phyloP scores from a whole-genome alignment of 2,113 vertebrate genomes.

The Vombatus ursinus region DNA sequence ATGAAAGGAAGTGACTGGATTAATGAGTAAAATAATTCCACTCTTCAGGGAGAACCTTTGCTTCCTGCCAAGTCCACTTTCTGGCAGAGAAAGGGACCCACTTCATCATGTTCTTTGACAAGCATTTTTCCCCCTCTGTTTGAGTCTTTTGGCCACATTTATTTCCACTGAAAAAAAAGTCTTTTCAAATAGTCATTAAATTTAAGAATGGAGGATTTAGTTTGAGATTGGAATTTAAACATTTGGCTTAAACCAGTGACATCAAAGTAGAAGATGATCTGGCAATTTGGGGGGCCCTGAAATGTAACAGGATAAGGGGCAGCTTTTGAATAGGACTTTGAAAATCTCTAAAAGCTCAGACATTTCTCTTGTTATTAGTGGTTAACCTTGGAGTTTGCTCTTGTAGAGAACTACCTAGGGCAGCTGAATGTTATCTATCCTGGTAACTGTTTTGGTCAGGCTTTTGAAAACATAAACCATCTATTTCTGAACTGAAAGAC shows the following conservation, averaged over 20 bases:
- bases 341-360: background rate
- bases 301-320: constrained; percentile 12
- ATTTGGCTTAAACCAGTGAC: constrained; percentile 49
- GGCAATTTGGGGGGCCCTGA: background rate
- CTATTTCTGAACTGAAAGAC: constrained; percentile 4
- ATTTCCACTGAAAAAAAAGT: constrained; percentile 51
- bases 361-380: background rate
- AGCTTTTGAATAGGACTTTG: constrained; percentile 8
- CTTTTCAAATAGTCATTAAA: constrained; percentile 53
- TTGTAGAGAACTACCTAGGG: background rate
- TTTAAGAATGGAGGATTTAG: constrained; percentile 33
- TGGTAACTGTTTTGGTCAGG: constrained; percentile 2
- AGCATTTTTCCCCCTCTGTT: constrained; percentile 57
- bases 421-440: constrained; percentile 16
- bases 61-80: constrained; percentile 55
- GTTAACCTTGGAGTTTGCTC: constrained; percentile 6
- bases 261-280: constrained; percentile 34
- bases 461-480: constrained; percentile 40
- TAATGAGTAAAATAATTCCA: constrained; percentile 49
- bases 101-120: constrained; percentile 65
- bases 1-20: constrained; percentile 35
- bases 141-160: constrained; percentile 58
- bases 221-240: constrained; percentile 56
- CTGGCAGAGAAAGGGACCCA: constrained; percentile 66
- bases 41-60: constrained; percentile 51